A percentile compares a stretch with the other conserved stretches of the same genome.
Evolutionary conservation across 1,140 invertebrate species (phyloP).

Genomic region (Anagrus nilaparvatae): DNA sequence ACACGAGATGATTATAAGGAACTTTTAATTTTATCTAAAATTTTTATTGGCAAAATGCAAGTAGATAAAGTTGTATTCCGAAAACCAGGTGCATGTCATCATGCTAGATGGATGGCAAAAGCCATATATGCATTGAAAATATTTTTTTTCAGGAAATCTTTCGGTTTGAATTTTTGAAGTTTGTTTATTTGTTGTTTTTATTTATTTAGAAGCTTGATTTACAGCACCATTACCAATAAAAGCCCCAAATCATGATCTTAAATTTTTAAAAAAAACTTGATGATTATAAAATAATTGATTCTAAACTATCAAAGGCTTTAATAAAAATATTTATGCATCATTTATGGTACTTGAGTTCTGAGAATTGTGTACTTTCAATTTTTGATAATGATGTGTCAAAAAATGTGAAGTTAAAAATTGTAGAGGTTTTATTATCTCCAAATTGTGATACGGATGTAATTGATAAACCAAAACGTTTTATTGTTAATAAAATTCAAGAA

Average conservation of each 20-base stretch:
- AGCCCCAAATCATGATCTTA: slow-evolving; percentile 6
- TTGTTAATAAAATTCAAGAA: slow-evolving; percentile 4
- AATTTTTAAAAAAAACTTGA: slow-evolving; percentile 21
- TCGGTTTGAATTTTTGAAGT: slow-evolving; percentile 1
- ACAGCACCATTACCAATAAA: not conserved
- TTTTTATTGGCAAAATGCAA: slow-evolving; percentile 21
- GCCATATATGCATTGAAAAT: slow-evolving; percentile 20
- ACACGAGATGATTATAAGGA: slow-evolving; percentile 24
- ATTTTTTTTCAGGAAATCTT: slow-evolving; percentile 15
- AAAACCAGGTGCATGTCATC: slow-evolving; percentile 13
- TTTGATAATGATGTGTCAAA: slow-evolving; percentile 25
- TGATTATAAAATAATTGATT: slow-evolving; percentile 19
- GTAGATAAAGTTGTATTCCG: slow-evolving; percentile 1
- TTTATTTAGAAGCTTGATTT: slow-evolving; percentile 8
- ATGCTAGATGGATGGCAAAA: slow-evolving; percentile 19
- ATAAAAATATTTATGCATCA: slow-evolving; percentile 24
- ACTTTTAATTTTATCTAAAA: slow-evolving; percentile 18
- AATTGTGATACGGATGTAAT: slow-evolving; percentile 8
- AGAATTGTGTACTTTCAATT: slow-evolving; percentile 22
- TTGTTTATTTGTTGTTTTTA: slow-evolving; percentile 3
- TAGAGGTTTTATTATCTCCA: slow-evolving; percentile 9
- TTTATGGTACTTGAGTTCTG: slow-evolving; percentile 28
- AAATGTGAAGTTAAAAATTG: slow-evolving; percentile 20
- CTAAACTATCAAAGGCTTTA: slow-evolving; percentile 16
- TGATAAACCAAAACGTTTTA: slow-evolving; percentile 12